Percentiles rank a stretch among this genome's conserved stretches.
Conservation (phyloP, 2,797 vertebrate species). For the Adrianichthys oophorus region DNA sequence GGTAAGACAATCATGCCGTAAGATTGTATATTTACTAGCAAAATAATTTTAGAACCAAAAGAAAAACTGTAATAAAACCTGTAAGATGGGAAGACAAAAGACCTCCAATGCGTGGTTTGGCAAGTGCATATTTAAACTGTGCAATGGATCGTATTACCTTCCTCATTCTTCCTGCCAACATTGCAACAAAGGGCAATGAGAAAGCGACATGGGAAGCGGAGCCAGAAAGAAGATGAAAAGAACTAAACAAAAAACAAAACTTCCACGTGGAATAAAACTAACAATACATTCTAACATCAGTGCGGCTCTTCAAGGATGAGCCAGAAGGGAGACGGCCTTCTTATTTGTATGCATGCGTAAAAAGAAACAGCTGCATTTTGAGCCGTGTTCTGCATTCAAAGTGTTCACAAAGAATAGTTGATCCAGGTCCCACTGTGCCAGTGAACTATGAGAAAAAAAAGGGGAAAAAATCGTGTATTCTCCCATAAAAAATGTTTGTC, state of each 20-base stretch:
- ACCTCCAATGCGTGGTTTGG: slow-evolving; percentile 19
- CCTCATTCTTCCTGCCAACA: slow-evolving; percentile 12
- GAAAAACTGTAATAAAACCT: no score
- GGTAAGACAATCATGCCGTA: background rate
- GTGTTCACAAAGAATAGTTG: slow-evolving; percentile 2
- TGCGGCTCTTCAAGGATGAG: slow-evolving; percentile 1
- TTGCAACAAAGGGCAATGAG: background rate
- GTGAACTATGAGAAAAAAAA: background rate
- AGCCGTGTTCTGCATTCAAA: slow-evolving; percentile 5
- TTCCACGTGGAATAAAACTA: background rate
- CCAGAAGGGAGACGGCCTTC: background rate
- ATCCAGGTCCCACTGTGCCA: background rate
- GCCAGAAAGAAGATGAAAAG: background rate
- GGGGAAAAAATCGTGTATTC: background rate
- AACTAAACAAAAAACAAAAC: background rate
- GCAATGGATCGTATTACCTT: slow-evolving; percentile 11
- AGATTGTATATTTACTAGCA: background rate
- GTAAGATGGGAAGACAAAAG: background rate
- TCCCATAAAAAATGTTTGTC: slow-evolving; percentile 4
- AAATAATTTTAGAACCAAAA: slow-evolving; percentile 9
- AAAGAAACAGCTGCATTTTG: slow-evolving; percentile 16
- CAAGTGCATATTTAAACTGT: slow-evolving; percentile 52
- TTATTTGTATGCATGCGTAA: slow-evolving; percentile 13
- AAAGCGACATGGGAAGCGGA: background rate
- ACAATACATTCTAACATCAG: slow-evolving; percentile 6